Conservation (phyloP, 1,140 invertebrate species). For the Archivesica marissinica region DNA sequence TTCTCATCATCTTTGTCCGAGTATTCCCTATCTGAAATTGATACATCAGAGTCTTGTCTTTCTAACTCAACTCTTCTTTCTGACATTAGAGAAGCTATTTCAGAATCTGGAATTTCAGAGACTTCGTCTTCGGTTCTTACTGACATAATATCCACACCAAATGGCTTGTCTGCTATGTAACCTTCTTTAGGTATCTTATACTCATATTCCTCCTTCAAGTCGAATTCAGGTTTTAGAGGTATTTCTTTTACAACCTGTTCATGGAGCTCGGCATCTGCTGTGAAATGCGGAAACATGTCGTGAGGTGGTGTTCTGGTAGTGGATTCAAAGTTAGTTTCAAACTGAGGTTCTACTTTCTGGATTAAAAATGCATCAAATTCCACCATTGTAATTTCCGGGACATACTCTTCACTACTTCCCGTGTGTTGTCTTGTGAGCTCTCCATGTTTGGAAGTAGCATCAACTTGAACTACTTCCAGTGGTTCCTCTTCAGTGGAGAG, state of each 20-base stretch:
- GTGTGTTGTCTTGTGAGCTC: conserved; percentile 32
- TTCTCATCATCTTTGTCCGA: conserved; percentile 57
- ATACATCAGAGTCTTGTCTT: conserved; percentile 42
- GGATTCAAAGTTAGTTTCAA: conserved; percentile 33
- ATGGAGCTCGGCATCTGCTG: conserved; percentile 44
- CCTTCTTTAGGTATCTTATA: conserved; percentile 38
- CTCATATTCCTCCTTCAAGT: conserved; percentile 52
- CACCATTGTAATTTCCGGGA: conserved; percentile 51
- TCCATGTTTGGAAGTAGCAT: conserved; percentile 10
- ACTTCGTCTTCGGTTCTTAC: conserved; percentile 61
- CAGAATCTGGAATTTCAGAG: conserved; percentile 59
- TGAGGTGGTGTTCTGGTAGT: neutral
- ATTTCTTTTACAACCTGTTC: conserved; percentile 49
- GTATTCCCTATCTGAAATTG: conserved; percentile 45
- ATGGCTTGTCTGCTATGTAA: conserved; percentile 27
- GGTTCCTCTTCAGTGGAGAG: conserved; percentile 32
- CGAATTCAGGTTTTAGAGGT: conserved; percentile 37
- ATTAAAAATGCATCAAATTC: conserved; percentile 44
- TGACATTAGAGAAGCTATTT: conserved; percentile 60
- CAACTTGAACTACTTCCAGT: conserved; percentile 19
- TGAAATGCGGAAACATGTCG: neutral
- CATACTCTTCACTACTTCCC: conserved; percentile 54
- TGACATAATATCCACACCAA: conserved; percentile 52
- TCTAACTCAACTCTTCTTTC: conserved; percentile 40
- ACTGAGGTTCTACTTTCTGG: conserved; percentile 4